A percentile compares a stretch with the other conserved stretches of the same genome.
phyloP scores from a whole-genome alignment of 2,797 vertebrate species.

The Scleropages formosus region DNA sequence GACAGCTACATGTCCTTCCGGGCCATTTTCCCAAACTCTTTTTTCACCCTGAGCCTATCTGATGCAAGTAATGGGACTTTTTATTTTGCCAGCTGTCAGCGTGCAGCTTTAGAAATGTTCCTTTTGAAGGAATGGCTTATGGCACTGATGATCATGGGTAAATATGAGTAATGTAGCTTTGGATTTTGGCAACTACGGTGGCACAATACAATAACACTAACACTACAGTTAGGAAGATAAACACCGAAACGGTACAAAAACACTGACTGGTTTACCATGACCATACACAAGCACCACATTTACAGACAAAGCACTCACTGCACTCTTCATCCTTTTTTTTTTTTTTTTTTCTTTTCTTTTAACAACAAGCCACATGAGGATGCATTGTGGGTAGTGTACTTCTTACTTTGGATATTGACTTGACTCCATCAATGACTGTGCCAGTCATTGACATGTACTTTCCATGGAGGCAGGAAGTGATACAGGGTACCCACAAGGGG shows the following conservation, averaged over 20 bases:
- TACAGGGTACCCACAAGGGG: slow-evolving; percentile 70
- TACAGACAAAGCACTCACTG: slow-evolving; percentile 53
- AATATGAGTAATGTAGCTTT: slow-evolving; percentile 40
- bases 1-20: slow-evolving; percentile 42
- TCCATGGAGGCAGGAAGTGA: slow-evolving; percentile 64
- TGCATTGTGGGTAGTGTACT: slow-evolving; percentile 48
- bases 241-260: slow-evolving; percentile 38
- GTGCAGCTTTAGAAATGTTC: slow-evolving; percentile 5
- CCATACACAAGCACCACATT: slow-evolving; percentile 60
- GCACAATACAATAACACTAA: slow-evolving; percentile 53
- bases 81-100: not conserved
- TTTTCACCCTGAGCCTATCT: slow-evolving; percentile 18
- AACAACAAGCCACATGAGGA: slow-evolving; percentile 57
- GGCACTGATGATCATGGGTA: slow-evolving; percentile 57
- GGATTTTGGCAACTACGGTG: slow-evolving; percentile 43
- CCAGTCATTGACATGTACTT: slow-evolving; percentile 67
- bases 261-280: slow-evolving; percentile 45
- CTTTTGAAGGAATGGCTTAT: slow-evolving; percentile 49
- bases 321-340: slow-evolving; percentile 57
- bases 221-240: slow-evolving; percentile 39
- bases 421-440: slow-evolving; percentile 66
- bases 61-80: not conserved
- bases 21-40: slow-evolving; percentile 28
- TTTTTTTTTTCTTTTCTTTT: slow-evolving; percentile 38
- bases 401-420: slow-evolving; percentile 41